These are phyloP conservation scores for Channa argus DNA, from an alignment of 2,113 vertebrate species.

Conservation along the genomic window DNA sequence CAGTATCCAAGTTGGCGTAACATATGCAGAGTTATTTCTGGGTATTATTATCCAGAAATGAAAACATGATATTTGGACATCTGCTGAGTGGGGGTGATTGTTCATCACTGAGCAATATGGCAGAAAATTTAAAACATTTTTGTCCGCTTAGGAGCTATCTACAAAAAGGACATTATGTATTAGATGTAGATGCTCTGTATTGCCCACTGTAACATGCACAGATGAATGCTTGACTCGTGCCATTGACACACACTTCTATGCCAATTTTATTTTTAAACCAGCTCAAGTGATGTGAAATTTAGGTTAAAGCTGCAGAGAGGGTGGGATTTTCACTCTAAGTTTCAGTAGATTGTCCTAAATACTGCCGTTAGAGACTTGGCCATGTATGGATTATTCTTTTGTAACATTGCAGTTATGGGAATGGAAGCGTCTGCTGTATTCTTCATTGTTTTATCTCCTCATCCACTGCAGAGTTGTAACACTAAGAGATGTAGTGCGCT, in stretches of 20 bases:
- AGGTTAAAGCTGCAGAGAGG: conserved; percentile 58
- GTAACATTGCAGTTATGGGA: conserved; percentile 32
- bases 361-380: conserved; percentile 40
- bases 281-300: conserved; percentile 61
- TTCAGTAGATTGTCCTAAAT: conserved; percentile 62
- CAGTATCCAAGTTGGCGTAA: conserved; percentile 23
- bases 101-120: conserved; percentile 23
- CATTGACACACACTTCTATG: conserved; percentile 1
- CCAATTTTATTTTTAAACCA: conserved; percentile 62
- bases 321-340: conserved; percentile 39
- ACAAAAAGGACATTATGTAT: conserved; percentile 7
- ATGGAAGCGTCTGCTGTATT: conserved; percentile 19
- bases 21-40: conserved; percentile 30
- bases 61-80: conserved; percentile 48
- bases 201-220: background rate
- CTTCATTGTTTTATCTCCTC: conserved; percentile 25
- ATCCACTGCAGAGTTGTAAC: conserved; percentile 9
- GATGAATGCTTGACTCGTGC: background rate
- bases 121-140: conserved; percentile 17
- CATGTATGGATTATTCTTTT: conserved; percentile 49
- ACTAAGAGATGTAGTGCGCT: background rate
- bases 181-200: conserved; percentile 4
- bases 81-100: conserved; percentile 59
- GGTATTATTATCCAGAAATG: conserved; percentile 22
- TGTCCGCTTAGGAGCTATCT: background rate